Evolutionary conservation across 2,797 vertebrate species (phyloP).

Genomic region (Vespertilio murinus): DNA sequence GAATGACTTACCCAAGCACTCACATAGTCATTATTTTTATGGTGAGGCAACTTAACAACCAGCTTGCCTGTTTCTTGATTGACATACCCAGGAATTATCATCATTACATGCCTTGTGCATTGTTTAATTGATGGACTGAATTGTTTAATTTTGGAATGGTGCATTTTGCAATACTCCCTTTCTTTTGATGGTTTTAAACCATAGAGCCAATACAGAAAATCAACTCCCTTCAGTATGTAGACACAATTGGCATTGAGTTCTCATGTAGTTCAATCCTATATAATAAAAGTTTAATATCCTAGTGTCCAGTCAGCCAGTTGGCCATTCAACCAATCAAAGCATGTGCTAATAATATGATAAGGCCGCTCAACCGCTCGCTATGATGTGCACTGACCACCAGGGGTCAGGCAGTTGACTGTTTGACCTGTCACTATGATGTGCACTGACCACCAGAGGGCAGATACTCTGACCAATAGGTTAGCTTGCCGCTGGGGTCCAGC

Average conservation of each 20-base stretch:
- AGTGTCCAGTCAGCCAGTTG: too few species aligned
- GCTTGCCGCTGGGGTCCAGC: too few species aligned
- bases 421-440: too few species aligned
- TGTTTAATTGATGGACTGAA: constrained; percentile 76
- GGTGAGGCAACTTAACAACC: constrained; percentile 68
- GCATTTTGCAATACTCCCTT: constrained; percentile 71
- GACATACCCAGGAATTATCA: constrained; percentile 76
- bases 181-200: constrained; percentile 76
- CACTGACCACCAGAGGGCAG: too few species aligned
- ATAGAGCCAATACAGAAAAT: constrained; percentile 68
- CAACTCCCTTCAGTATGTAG: constrained; percentile 63
- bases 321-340: too few species aligned
- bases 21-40: constrained; percentile 69
- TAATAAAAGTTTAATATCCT: too few species aligned
- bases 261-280: constrained; percentile 32
- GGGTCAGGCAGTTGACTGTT: too few species aligned
- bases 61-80: constrained; percentile 66
- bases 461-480: too few species aligned
- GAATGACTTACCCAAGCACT: constrained; percentile 66
- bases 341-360: too few species aligned
- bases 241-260: constrained; percentile 55
- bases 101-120: constrained; percentile 60
- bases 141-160: constrained; percentile 74
- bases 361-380: fast-evolving
- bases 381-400: too few species aligned